These are phyloP conservation scores for Pterocles burchelli DNA, from an alignment of 2,113 vertebrate species.

Conservation along the genomic window DNA sequence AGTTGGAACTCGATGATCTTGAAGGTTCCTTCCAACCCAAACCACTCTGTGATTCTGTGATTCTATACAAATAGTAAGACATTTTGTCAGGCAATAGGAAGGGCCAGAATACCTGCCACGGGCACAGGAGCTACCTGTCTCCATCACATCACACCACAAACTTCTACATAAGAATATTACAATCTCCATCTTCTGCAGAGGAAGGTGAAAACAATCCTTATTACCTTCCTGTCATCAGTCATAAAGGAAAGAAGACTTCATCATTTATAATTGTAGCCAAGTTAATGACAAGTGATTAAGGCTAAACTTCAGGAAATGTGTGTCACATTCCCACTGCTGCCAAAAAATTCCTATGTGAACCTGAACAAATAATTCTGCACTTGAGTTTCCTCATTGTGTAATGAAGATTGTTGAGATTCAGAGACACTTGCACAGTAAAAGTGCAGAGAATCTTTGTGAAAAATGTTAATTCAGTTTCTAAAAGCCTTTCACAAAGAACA, in stretches of 20 bases:
- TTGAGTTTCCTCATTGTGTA: neutral
- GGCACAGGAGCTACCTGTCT: neutral
- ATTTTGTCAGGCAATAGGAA: neutral
- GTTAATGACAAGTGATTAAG: constrained; percentile 12
- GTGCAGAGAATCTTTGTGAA: neutral
- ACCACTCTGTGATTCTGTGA: no score
- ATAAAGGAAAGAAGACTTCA: neutral
- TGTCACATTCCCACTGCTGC: neutral
- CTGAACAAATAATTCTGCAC: neutral
- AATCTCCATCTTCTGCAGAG: neutral
- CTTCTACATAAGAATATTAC: neutral
- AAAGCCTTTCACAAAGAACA: constrained; percentile 27
- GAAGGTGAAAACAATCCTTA: neutral
- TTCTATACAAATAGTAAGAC: neutral
- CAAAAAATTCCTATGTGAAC: neutral
- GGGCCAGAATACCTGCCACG: neutral
- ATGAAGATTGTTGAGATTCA: neutral
- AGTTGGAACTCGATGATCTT: no score
- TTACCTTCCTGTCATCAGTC: neutral
- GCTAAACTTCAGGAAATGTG: constrained; percentile 1
- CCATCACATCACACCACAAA: neutral
- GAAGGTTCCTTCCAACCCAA: no score
- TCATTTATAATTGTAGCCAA: neutral
- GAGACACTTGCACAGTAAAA: neutral
- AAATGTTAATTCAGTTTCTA: constrained; percentile 11